Evolutionary conservation across 2,113 vertebrate species (phyloP).

Genomic region (Leucopsar rothschildi): DNA sequence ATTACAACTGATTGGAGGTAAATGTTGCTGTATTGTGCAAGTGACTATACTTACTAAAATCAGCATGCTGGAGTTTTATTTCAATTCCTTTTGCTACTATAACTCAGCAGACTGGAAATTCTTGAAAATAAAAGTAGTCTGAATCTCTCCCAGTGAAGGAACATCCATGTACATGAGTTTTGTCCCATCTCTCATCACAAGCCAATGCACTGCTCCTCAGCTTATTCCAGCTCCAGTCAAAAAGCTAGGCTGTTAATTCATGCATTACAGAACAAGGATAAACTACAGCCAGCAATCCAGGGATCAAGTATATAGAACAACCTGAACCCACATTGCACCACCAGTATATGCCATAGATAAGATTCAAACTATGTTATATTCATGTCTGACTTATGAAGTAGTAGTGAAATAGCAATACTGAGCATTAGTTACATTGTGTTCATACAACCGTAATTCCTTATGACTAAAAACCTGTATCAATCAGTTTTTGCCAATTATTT

Average conservation of each 20-base stretch:
- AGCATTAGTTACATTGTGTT: not conserved
- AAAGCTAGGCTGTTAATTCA: not conserved
- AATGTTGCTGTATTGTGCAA: not conserved
- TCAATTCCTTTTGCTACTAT: not conserved
- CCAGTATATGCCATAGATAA: not conserved
- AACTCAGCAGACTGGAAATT: not conserved
- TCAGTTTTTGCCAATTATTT: not conserved
- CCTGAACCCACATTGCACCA: not conserved
- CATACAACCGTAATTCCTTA: not conserved
- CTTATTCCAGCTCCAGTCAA: not conserved
- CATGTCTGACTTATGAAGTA: not conserved
- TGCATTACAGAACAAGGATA: not conserved
- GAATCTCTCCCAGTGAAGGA: not conserved
- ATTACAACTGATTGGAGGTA: not conserved
- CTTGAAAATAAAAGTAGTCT: not conserved
- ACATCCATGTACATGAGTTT: not conserved
- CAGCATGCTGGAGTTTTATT: not conserved
- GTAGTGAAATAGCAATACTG: not conserved
- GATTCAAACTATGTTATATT: not conserved
- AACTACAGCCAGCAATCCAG: not conserved
- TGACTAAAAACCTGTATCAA: constrained; percentile 1
- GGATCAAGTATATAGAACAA: not conserved
- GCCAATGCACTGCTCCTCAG: not conserved
- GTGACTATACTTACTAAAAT: not conserved
- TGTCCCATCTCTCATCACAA: not conserved